phyloP scores from a whole-genome alignment of 2,888 invertebrate genomes.

The Zygothrica quintamaculata region DNA sequence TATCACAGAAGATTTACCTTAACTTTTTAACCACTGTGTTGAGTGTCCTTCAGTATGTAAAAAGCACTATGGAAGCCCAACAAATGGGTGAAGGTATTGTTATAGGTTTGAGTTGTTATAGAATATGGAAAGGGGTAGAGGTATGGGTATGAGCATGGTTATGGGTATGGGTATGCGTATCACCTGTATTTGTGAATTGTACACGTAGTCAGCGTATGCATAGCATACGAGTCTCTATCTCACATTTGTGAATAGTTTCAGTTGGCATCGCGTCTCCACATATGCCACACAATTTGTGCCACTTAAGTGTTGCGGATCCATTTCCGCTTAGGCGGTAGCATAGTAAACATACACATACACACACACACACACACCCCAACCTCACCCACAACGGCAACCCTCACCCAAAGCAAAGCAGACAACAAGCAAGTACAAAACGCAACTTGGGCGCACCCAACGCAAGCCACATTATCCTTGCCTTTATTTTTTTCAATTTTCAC shows the following conservation, averaged over 20 bases:
- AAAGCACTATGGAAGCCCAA: too few relatives aligned
- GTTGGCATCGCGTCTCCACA: conserved; percentile 49
- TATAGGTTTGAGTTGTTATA: too few relatives aligned
- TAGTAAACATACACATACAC: conserved; percentile 27
- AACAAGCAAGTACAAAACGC: conserved; percentile 32
- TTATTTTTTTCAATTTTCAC: conserved; percentile 78
- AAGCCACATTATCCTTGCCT: conserved; percentile 73
- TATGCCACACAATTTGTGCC: conserved; percentile 74
- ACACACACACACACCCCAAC: background rate
- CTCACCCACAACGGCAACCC: background rate
- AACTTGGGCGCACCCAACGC: conserved; percentile 21
- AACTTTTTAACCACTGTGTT: background rate
- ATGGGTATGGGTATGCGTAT: conserved; percentile 5
- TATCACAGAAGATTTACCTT: conserved; percentile 4
- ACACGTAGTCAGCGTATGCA: conserved; percentile 5
- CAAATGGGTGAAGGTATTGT: too few relatives aligned
- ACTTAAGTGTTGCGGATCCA: conserved; percentile 80
- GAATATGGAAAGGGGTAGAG: too few relatives aligned
- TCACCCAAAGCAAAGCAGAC: conserved; percentile 24
- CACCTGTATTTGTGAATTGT: conserved; percentile 41
- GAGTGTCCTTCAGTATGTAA: too few relatives aligned
- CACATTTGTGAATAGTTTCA: conserved; percentile 49
- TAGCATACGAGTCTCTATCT: conserved; percentile 14
- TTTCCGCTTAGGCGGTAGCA: conserved; percentile 69
- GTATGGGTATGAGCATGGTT: too few relatives aligned